Percentiles rank a stretch among this genome's conserved stretches.
Evolutionary conservation across 1,140 invertebrate species (phyloP).

Genomic region (Macrocentrus cingulum): DNA sequence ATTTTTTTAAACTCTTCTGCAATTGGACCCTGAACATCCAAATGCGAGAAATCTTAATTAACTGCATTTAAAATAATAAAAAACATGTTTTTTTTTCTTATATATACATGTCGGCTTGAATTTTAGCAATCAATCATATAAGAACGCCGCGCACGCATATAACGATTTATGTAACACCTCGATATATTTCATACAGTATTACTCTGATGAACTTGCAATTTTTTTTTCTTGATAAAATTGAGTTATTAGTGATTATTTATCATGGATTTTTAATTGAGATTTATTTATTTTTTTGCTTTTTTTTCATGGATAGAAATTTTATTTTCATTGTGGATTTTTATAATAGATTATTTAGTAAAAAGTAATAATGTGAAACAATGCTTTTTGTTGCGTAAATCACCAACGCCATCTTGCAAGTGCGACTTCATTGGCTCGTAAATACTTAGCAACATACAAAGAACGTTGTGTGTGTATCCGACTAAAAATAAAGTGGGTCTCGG

Average conservation of each 20-base stretch:
- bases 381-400: slow-evolving; percentile 18
- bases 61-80: too few relatives aligned
- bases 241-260: background rate
- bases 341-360: too few relatives aligned
- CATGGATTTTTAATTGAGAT: too few relatives aligned
- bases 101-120: background rate
- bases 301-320: too few relatives aligned
- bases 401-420: background rate
- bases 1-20: too few relatives aligned
- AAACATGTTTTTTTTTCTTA: background rate
- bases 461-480: slow-evolving; percentile 34
- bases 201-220: too few relatives aligned
- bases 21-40: too few relatives aligned
- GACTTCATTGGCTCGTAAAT: slow-evolving; percentile 29
- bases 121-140: slow-evolving; percentile 13
- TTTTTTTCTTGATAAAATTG: background rate
- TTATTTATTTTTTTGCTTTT: too few relatives aligned
- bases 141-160: background rate
- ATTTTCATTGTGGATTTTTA: too few relatives aligned
- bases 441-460: slow-evolving; percentile 32
- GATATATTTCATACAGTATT: background rate
- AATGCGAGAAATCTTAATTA: too few relatives aligned
- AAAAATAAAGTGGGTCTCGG: slow-evolving; percentile 47
- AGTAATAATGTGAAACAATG: too few relatives aligned
- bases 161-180: slow-evolving; percentile 21